phyloP scores from a whole-genome alignment of 2,797 vertebrate species.

The Carduelis carduelis region DNA sequence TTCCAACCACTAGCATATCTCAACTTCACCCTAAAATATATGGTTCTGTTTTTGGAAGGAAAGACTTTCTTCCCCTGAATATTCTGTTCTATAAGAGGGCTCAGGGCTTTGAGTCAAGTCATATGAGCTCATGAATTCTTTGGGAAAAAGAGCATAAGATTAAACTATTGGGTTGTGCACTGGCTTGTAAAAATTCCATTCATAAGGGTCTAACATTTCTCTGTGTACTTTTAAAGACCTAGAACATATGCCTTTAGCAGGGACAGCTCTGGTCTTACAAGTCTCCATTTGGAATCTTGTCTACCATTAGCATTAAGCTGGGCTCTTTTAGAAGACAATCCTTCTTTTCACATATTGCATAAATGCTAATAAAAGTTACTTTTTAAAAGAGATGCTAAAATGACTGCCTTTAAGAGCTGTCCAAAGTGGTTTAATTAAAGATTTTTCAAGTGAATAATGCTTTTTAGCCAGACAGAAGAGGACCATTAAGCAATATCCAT shows the following conservation, averaged over 20 bases:
- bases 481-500: background rate
- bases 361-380: background rate
- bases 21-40: background rate
- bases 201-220: background rate
- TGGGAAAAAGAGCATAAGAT: background rate
- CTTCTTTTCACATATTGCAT: background rate
- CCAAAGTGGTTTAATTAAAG: background rate
- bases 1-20: background rate
- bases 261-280: background rate
- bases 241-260: background rate
- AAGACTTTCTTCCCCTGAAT: background rate
- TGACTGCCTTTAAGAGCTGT: background rate
- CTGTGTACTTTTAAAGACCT: background rate
- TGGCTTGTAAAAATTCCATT: background rate
- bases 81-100: background rate
- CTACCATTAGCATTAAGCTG: background rate
- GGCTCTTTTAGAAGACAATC: background rate
- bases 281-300: background rate
- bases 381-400: background rate
- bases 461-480: background rate
- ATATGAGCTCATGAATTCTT: background rate
- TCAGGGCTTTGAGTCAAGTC: background rate
- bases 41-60: background rate
- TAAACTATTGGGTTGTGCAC: background rate
- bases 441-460: background rate